phyloP scores from a whole-genome alignment of 2,888 invertebrate genomes.

The Cinara cedri region DNA sequence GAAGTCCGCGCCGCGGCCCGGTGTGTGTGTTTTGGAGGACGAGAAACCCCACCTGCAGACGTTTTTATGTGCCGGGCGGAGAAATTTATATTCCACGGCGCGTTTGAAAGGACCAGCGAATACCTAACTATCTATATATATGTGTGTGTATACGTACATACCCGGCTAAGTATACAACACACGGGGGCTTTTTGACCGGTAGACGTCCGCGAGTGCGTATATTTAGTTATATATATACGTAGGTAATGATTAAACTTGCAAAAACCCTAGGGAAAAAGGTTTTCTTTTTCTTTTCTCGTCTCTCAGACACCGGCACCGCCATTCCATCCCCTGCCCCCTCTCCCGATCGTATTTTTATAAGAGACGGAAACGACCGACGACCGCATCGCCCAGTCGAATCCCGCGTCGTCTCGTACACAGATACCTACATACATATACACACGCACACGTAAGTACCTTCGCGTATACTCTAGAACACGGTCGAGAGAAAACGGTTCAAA shows the following conservation, averaged over 20 bases:
- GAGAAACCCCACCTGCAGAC: too few relatives aligned
- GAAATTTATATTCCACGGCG: too few relatives aligned
- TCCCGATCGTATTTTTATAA: not conserved
- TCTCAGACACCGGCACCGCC: too few relatives aligned
- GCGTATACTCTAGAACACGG: not conserved
- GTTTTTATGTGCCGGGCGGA: too few relatives aligned
- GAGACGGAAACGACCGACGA: not conserved
- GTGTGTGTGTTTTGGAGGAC: too few relatives aligned
- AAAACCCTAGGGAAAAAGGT: slow-evolving; percentile 6
- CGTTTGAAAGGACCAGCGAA: too few relatives aligned
- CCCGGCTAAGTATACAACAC: not conserved
- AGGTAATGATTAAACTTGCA: slow-evolving; percentile 34
- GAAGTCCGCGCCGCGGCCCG: too few relatives aligned
- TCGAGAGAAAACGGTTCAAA: slow-evolving; percentile 17
- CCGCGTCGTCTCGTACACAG: too few relatives aligned
- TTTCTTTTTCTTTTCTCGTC: not conserved
- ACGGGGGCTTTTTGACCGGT: not conserved
- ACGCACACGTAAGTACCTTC: too few relatives aligned
- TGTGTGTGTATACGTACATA: not conserved
- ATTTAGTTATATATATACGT: too few relatives aligned
- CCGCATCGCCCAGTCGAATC: not conserved
- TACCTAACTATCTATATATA: not conserved
- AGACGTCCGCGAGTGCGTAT: not conserved
- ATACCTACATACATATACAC: too few relatives aligned
- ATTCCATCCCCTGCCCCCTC: too few relatives aligned